These are phyloP conservation scores for Piscicola geometra DNA, from an alignment of 2,888 invertebrate genomes.

Conservation along the genomic window DNA sequence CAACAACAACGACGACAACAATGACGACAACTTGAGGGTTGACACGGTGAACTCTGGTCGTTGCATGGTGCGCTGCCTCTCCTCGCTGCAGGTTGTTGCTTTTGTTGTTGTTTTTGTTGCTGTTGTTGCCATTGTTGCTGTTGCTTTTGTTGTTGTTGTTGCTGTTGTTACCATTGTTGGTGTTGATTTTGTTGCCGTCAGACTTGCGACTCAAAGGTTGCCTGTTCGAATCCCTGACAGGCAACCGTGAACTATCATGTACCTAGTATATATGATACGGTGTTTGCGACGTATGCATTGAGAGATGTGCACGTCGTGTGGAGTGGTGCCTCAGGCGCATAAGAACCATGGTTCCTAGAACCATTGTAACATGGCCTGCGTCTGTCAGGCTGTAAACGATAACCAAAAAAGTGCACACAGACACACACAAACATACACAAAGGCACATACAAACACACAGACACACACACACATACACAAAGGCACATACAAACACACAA, in stretches of 20 bases:
- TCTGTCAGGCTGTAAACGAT: no score
- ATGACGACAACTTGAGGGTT: conserved; percentile 15
- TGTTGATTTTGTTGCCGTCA: not conserved
- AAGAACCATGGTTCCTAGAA: no score
- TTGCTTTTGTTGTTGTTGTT: not conserved
- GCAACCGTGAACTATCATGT: no score
- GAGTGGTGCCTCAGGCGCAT: not conserved
- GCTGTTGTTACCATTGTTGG: not conserved
- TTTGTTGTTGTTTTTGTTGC: not conserved
- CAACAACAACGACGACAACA: not conserved
- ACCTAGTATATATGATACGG: no score
- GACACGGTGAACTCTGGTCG: conserved; percentile 29
- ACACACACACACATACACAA: no score
- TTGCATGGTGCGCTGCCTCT: conserved; percentile 26
- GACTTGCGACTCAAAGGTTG: no score
- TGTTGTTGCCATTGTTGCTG: not conserved
- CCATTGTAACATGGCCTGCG: no score
- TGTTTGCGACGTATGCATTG: no score
- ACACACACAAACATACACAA: conserved; percentile 6
- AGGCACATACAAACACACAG: no score
- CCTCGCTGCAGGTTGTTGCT: conserved; percentile 18
- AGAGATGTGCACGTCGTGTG: not conserved
- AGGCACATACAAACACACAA: no score
- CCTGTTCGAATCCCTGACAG: no score
- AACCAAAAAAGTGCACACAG: not conserved